These are phyloP conservation scores for Ophraella communa DNA, from an alignment of 2,888 invertebrate genomes.

Conservation along the genomic window DNA sequence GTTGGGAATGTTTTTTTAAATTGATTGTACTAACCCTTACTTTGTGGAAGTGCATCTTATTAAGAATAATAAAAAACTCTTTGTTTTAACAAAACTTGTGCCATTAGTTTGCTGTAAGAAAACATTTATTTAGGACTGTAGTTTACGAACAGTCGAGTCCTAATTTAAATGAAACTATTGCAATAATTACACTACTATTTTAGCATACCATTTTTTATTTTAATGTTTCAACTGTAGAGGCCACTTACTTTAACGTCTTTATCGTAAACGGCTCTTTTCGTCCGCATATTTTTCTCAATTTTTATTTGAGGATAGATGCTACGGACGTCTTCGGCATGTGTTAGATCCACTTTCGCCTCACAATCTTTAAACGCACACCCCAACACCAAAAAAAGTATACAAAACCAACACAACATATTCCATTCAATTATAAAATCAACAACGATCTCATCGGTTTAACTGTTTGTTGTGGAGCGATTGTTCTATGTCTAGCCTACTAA, in stretches of 20 bases:
- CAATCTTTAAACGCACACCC: background rate
- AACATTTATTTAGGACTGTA: too few relatives aligned
- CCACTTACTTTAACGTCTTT: slow-evolving; percentile 6
- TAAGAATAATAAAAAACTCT: too few relatives aligned
- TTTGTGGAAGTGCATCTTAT: too few relatives aligned
- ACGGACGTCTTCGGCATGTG: slow-evolving; percentile 34
- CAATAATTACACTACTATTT: too few relatives aligned
- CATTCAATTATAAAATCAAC: background rate
- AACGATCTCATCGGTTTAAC: background rate
- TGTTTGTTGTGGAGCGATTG: background rate
- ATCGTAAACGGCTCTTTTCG: slow-evolving; percentile 12
- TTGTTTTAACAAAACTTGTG: too few relatives aligned
- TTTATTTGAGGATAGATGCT: slow-evolving; percentile 46
- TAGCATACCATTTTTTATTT: too few relatives aligned
- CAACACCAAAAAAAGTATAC: slow-evolving; percentile 9
- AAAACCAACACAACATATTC: slow-evolving; percentile 9
- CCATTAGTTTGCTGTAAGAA: too few relatives aligned
- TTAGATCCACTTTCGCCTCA: slow-evolving; percentile 24
- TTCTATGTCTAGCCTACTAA: background rate
- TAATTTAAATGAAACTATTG: too few relatives aligned
- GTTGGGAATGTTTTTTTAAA: too few relatives aligned
- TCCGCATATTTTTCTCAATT: slow-evolving; percentile 32
- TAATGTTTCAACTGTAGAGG: background rate
- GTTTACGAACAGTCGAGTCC: too few relatives aligned
- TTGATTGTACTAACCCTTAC: too few relatives aligned